These are phyloP conservation scores for Cephus sareptanus DNA, from an alignment of 2,888 invertebrate species.

Conservation along the genomic window DNA sequence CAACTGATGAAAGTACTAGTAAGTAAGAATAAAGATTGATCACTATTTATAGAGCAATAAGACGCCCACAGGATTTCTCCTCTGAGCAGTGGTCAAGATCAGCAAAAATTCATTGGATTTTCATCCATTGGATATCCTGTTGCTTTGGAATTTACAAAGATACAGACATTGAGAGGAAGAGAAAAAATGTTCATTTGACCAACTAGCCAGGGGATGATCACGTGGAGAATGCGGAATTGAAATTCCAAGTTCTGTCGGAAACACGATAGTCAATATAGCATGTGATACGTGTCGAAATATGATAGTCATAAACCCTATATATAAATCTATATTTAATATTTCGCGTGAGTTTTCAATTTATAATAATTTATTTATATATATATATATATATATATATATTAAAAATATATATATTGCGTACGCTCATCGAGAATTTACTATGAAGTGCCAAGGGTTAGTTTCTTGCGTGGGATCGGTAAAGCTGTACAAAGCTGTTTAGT, in stretches of 20 bases:
- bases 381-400: conserved; percentile 38
- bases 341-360: conserved; percentile 51
- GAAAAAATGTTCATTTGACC: background rate
- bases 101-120: background rate
- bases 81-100: background rate
- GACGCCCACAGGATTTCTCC: background rate
- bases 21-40: conserved; percentile 8
- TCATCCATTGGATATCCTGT: background rate
- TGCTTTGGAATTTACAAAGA: background rate
- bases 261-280: conserved; percentile 66
- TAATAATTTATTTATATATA: conserved; percentile 47
- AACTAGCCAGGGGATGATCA: background rate
- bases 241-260: conserved; percentile 52
- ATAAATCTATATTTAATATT: conserved; percentile 46
- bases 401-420: conserved; percentile 16
- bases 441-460: conserved; percentile 31
- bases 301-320: conserved; percentile 54
- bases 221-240: conserved; percentile 6
- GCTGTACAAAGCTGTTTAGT: background rate
- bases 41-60: conserved; percentile 11
- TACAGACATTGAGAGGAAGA: background rate
- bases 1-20: conserved; percentile 15
- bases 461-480: background rate
- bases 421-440: conserved; percentile 27
- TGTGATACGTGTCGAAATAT: conserved; percentile 64